These are phyloP conservation scores for Keiferia lycopersicella DNA, from an alignment of 2,888 invertebrate genomes.

Conservation along the genomic window DNA sequence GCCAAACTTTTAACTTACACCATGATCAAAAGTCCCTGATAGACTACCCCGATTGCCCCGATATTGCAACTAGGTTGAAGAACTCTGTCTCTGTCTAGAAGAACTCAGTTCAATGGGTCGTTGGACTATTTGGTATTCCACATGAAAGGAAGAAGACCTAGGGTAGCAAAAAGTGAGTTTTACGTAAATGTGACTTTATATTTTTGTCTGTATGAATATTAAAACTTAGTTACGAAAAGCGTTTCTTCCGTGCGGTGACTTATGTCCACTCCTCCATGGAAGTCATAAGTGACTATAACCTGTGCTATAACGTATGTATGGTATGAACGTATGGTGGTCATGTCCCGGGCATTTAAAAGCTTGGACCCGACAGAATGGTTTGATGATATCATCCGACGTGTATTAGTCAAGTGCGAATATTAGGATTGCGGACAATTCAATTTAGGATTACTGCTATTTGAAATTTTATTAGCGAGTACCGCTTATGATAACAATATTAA, in stretches of 20 bases:
- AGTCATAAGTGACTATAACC: background rate
- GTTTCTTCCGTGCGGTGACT: background rate
- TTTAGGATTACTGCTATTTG: background rate
- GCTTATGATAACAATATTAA: background rate
- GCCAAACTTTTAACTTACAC: background rate
- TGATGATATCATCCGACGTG: conserved; percentile 27
- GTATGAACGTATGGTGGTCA: conserved; percentile 4
- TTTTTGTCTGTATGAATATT: too few species aligned
- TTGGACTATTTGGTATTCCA: too few species aligned
- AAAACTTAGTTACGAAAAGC: background rate
- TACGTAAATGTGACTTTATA: too few species aligned
- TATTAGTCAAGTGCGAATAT: conserved; percentile 16
- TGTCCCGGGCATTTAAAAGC: conserved; percentile 7
- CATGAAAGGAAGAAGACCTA: too few species aligned
- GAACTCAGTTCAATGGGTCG: too few species aligned
- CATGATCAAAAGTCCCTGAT: background rate
- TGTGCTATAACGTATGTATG: background rate
- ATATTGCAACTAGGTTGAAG: too few species aligned
- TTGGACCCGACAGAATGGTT: conserved; percentile 11
- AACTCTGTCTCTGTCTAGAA: too few species aligned
- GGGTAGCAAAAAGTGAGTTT: too few species aligned
- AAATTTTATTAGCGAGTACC: too few species aligned
- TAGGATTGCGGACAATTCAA: conserved; percentile 5
- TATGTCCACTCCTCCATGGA: background rate
- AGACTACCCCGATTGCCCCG: too few species aligned